Evolutionary conservation across 1,140 invertebrate genomes (phyloP), one percentile per base, ranked within the genome.

Genomic region (Idris sp.): DNA sequence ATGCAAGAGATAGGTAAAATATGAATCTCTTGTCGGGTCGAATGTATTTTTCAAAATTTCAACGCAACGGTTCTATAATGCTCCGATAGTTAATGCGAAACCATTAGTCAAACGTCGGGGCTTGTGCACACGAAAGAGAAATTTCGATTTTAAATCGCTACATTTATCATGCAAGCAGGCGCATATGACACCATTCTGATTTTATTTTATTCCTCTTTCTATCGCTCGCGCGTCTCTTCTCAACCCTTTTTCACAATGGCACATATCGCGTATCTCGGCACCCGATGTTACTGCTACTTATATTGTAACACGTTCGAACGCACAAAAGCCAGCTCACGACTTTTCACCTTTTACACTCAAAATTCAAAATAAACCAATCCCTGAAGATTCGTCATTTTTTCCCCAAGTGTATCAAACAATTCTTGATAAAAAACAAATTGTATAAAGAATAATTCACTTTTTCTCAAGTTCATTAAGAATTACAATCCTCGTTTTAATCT

Each of bases 91-190:
- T 87, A 86, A 87, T 87, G 81, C 83, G 79, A 74, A 74, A 86
- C 85, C 86, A 87, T 87, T 87, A 87, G 83, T 87, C 85, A 87
- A 85, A 85, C 85, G 83, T 84, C 83, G 76, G 74, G 80, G 71
- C 76, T 83, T 80, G 78, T 85, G 85, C 83, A 85, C 86, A 84
- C 84, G 84, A 86, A 86, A 86, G 85, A 84, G 84, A 86, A 86
- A 84, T 87, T 85, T 85, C 85, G 84, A 86, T 86, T 87, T 87
- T 87, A 87, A 87, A 87, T 86, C 86, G 84, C 84, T 85, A 87
- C 86, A 87, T 87, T 87, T 86, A 87, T 87, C 86, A 87, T 87
- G 86, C 86, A 87, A 87, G 84, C 86, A 86, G 85, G 83, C 86
- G 84, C 85, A 82, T 85, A 84, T 86, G 86, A 86, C 86, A 86